Base-by-base conservation (phyloP, 2,888 invertebrate species). In the Cerastoderma edule region DNA sequence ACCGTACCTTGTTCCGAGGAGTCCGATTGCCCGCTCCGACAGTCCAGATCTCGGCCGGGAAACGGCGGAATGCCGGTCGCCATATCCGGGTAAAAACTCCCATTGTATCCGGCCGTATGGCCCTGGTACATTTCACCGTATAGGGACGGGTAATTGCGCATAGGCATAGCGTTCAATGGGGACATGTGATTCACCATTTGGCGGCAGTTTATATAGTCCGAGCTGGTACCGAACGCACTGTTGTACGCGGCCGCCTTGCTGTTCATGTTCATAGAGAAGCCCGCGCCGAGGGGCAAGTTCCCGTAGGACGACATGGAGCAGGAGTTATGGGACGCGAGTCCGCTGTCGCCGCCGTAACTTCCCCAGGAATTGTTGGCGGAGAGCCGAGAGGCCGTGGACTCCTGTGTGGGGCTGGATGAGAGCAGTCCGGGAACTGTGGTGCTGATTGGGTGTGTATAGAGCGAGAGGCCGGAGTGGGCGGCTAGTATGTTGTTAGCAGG, bases 101-200 rank as follows among this genome's bases (percentile, higher is more conserved):
- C 88, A 75, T 89, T 89, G 68, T 90, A 90, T 48, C 88, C 85
- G 24, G 89, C 83, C 13, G 88, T 84, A 72, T 90, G 90, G 16
- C 88, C 87, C 72, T 89, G 88, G 77, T 90, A 90, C 85, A 90
- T 87, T 72, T 90, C 90, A 22, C 89, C 88, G 72, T 90, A 90
- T 54, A 90, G 80, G 46, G 86, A 84, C 68, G 88, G 87, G 79
- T 89, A 89, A 65, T 88, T 87, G 69, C 89, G 74, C 90, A 90
- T 89, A 32, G 87, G 87, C 83, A 88, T 85, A 69, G 87, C 85
- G 80, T 90, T 90, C 48, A 90, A 80, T 32, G 87, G 84, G 65
- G 87, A 87, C 80, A 90, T 85, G 54, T 88, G 88, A 65, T 87
- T 86, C 33, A 90, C 84, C 88, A 89, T 89, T 83, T 88, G 89